Evolutionary conservation across 2,888 invertebrate genomes (phyloP).

Genomic region (Lutraria lutraria): DNA sequence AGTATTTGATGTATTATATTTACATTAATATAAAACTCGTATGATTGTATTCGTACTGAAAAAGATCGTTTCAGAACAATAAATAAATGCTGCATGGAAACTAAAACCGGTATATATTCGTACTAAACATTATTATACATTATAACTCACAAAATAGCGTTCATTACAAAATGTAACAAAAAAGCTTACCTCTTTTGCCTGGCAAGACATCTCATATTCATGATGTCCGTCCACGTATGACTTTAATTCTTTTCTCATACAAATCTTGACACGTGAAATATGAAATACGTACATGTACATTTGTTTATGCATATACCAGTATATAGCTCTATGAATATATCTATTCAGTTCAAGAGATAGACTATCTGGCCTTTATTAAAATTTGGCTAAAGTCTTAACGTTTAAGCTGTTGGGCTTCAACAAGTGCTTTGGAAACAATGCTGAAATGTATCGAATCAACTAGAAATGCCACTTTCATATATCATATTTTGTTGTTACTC

Average conservation of each 20-base stretch:
- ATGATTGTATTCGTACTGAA: too few relatives aligned
- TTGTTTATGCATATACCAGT: not conserved
- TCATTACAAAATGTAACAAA: not conserved
- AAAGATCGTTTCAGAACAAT: too few relatives aligned
- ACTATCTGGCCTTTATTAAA: too few relatives aligned
- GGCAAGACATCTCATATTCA: conserved; percentile 60
- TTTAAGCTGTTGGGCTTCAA: too few relatives aligned
- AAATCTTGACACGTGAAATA: conserved; percentile 35
- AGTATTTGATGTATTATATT: too few relatives aligned
- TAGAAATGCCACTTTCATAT: not conserved
- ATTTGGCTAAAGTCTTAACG: too few relatives aligned
- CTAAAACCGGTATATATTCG: too few relatives aligned
- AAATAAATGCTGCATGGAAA: too few relatives aligned
- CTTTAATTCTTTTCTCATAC: conserved; percentile 57
- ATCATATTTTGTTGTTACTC: too few relatives aligned
- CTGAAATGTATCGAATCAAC: not conserved
- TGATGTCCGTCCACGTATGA: conserved; percentile 58
- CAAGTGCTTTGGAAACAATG: not conserved
- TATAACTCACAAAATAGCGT: not conserved
- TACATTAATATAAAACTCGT: too few relatives aligned
- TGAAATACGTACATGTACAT: not conserved
- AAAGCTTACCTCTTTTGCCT: conserved; percentile 34
- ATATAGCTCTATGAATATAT: not conserved
- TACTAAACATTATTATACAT: too few relatives aligned
- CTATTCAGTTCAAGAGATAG: too few relatives aligned